Conservation (phyloP, 2,113 vertebrate species). For the Mesitornis unicolor region DNA sequence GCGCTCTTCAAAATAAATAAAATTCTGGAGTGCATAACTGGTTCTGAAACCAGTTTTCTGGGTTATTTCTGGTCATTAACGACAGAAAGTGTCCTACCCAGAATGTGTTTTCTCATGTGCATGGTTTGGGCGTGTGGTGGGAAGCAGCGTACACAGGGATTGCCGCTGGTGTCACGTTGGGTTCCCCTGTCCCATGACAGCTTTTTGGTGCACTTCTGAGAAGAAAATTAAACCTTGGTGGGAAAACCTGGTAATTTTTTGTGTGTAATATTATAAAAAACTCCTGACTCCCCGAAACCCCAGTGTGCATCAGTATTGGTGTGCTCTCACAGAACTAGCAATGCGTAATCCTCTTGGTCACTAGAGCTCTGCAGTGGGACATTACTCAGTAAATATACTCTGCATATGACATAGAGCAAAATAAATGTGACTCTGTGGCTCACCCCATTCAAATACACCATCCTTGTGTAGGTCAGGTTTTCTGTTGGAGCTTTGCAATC, state of each 20-base stretch:
- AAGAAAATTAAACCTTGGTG: accelerated
- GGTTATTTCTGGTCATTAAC: conserved; percentile 8
- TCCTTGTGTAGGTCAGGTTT: neutral
- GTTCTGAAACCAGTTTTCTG: neutral
- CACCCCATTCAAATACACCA: neutral
- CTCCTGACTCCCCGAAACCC: neutral
- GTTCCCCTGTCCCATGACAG: neutral
- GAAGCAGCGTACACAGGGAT: accelerated
- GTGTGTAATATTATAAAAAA: neutral
- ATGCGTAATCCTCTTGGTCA: neutral
- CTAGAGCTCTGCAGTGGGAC: neutral
- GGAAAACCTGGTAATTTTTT: neutral
- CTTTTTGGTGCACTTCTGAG: neutral
- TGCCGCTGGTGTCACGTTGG: neutral
- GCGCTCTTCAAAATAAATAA: neutral
- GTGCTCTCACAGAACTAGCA: neutral
- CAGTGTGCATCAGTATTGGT: neutral
- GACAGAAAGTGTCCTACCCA: neutral
- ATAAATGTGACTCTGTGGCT: neutral
- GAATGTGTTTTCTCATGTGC: neutral
- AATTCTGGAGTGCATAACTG: neutral
- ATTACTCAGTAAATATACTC: neutral
- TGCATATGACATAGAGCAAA: neutral
- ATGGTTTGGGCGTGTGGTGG: neutral
- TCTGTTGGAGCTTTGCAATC: neutral